Base-by-base conservation (phyloP, 2,113 vertebrate genomes). In the Oryzias celebensis region DNA sequence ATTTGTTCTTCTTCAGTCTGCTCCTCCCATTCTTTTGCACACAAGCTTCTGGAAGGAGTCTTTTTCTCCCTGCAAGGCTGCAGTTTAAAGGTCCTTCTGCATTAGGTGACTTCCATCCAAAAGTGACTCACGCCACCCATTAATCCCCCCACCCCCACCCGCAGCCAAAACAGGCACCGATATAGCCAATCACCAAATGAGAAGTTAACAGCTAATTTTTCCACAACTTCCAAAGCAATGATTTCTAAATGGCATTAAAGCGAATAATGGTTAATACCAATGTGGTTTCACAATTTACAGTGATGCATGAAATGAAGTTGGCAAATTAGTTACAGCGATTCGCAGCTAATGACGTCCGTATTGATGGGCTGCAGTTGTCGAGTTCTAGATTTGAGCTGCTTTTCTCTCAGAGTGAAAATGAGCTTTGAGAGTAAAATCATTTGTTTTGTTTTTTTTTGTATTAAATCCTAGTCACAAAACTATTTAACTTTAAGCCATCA, bases 261-360 rank as follows among this genome's bases (percentile, higher is more conserved):
- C 42, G 22, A 87, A 81, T 81, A 80, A 80, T 78, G 78, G 64
- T 73, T 66, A 86, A 83, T 87, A 83, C 64, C 31, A 61, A 83
- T 76, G 69, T 48, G 81, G 73, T 58, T 71, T 75, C 65, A 51
- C 84, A 76, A 88, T 89, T 82, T 54, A 88, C 79, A 81, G 28
- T 85, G 86, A 89, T 82, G 84, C 86, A 83, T 88, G 88, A 89
- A 89, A 88, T 88, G 71, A 85, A 82, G 77, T 80, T 81, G 75
- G 85, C 68, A 80, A 79, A 86, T 86, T 82, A 80, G 86, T 77
- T 63, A 53, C 80, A 77, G 82, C 74, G 63, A 72, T 82, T 87
- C 62, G 24, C 47, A 57, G 72, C 78, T 86, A 85, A 87, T 86
- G 68, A 68, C 65, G 78, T 81, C 78, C 66, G 0, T 20, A 42